These are phyloP conservation scores for Amphimedon queenslandica DNA, from an alignment of 37 sponge, comb jelly and placozoan species.

Conservation along the genomic window DNA sequence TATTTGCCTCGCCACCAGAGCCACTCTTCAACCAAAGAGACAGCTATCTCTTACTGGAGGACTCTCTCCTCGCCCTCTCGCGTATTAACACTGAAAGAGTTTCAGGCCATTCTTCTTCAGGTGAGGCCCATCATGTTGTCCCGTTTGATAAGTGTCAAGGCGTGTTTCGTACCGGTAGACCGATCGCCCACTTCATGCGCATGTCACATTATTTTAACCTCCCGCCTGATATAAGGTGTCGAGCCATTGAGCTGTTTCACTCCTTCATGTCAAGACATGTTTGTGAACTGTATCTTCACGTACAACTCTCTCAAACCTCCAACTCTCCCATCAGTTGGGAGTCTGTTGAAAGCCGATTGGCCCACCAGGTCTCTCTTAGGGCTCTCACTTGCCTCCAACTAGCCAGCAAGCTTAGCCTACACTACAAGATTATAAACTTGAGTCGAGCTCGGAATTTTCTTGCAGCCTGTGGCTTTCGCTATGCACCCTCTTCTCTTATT, in stretches of 20 bases:
- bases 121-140: background rate
- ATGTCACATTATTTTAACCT: slow-evolving; percentile 53
- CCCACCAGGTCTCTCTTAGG: slow-evolving; percentile 72
- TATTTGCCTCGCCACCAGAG: slow-evolving; percentile 69
- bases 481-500: slow-evolving; percentile 62
- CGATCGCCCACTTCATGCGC: slow-evolving; percentile 58
- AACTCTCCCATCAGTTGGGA: slow-evolving; percentile 56
- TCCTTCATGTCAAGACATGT: slow-evolving; percentile 74
- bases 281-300: slow-evolving; percentile 62
- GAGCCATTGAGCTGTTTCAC: slow-evolving; percentile 70
- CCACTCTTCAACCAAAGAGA: slow-evolving; percentile 55
- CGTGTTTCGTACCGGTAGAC: slow-evolving; percentile 19
- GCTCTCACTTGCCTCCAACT: slow-evolving; percentile 79
- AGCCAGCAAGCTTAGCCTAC: slow-evolving; percentile 82
- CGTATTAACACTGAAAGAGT: slow-evolving; percentile 19
- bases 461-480: slow-evolving; percentile 61
- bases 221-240: slow-evolving; percentile 53
- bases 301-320: slow-evolving; percentile 17
- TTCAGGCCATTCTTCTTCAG: no score
- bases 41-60: slow-evolving; percentile 37
- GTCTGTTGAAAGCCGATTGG: slow-evolving; percentile 68
- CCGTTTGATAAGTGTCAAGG: background rate
- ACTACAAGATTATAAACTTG: slow-evolving; percentile 62
- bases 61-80: slow-evolving; percentile 33
- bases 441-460: slow-evolving; percentile 37